Evolutionary conservation across 2,113 vertebrate species (phyloP).

Genomic region (Nipponia nippon): DNA sequence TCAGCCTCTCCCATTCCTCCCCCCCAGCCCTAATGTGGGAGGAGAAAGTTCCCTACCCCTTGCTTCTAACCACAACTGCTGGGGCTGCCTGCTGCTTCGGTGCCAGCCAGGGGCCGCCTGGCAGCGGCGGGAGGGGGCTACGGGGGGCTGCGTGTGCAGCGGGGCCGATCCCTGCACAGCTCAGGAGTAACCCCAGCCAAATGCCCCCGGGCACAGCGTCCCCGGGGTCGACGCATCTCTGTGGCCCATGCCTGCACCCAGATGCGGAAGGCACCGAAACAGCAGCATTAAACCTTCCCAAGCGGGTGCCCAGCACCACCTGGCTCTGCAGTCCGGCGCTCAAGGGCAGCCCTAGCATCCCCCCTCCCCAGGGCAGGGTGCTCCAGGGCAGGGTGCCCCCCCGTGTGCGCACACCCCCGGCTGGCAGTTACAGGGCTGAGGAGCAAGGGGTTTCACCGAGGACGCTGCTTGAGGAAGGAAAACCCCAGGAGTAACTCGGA

Average conservation of each 20-base stretch:
- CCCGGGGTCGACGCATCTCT: rapidly evolving
- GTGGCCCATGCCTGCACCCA: background rate
- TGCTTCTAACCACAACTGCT: background rate
- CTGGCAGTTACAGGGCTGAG: background rate
- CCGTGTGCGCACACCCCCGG: background rate
- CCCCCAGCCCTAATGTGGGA: background rate
- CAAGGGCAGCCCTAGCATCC: background rate
- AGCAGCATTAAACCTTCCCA: background rate
- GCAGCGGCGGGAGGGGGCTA: background rate
- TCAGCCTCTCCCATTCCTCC: background rate
- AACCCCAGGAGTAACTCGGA: too few species aligned
- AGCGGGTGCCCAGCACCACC: background rate
- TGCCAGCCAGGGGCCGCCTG: background rate
- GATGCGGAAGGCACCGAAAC: background rate
- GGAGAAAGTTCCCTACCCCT: background rate
- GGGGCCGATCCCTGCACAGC: background rate
- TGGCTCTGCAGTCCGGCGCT: background rate
- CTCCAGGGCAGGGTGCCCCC: background rate
- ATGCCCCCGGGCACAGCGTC: background rate
- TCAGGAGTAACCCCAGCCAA: background rate
- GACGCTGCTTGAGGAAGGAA: background rate
- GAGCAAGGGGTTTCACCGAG: background rate
- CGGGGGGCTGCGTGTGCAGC: rapidly evolving
- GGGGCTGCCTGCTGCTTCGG: background rate
- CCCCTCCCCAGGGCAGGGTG: background rate